A percentile compares a stretch with the other conserved stretches of the same genome.
These are phyloP conservation scores for Euzophera pinguis DNA, from an alignment of 2,888 invertebrate genomes.

Conservation along the genomic window DNA sequence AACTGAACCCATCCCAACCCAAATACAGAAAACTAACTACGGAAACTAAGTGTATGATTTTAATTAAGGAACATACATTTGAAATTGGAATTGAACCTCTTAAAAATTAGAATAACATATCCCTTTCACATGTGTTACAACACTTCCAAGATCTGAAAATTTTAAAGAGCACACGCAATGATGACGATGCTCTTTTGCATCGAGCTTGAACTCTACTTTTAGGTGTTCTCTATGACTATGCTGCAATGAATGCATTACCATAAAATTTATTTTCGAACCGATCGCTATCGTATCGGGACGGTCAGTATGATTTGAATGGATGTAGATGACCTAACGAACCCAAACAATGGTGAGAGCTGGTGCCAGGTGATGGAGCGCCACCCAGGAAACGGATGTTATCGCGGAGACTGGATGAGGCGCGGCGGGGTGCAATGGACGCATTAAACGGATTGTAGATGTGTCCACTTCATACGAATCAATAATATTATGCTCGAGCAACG, in stretches of 20 bases:
- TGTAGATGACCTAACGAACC: slow-evolving; percentile 36
- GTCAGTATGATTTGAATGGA: slow-evolving; percentile 35
- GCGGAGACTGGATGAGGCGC: slow-evolving; percentile 23
- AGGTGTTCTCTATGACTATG: background rate
- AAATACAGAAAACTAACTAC: too few species aligned
- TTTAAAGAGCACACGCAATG: too few species aligned
- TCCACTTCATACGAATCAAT: background rate
- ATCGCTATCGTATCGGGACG: slow-evolving; percentile 21
- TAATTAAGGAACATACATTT: too few species aligned
- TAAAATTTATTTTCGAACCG: slow-evolving; percentile 17
- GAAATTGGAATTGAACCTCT: too few species aligned
- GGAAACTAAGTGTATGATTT: too few species aligned
- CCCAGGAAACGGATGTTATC: slow-evolving; percentile 62
- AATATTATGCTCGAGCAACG: too few species aligned
- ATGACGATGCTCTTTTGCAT: background rate
- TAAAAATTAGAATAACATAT: too few species aligned
- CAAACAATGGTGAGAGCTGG: slow-evolving; percentile 61
- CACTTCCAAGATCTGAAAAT: too few species aligned
- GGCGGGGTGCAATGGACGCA: slow-evolving; percentile 2
- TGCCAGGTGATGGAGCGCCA: slow-evolving; percentile 48
- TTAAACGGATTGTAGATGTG: background rate
- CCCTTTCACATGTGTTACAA: too few species aligned
- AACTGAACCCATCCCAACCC: too few species aligned
- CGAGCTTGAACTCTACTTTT: background rate
- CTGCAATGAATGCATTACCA: slow-evolving; percentile 14